Evolutionary conservation across 64 coral and sea anemone genomes (phyloP), one percentile per base, ranked within the genome.

Genomic region (Hydrozoanthus tunicans): DNA sequence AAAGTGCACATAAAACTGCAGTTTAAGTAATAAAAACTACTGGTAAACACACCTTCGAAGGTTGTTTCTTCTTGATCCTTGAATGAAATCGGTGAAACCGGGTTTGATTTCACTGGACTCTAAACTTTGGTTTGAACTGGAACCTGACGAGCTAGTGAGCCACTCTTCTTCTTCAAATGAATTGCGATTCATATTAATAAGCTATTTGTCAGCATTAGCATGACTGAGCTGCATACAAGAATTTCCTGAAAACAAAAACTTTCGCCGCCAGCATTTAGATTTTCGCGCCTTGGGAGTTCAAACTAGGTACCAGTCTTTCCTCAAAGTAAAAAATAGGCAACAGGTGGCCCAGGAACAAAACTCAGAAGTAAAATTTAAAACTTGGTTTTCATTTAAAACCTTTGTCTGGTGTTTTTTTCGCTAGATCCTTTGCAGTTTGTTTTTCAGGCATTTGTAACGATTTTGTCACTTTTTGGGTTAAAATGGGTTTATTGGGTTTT

Each of bases 121-220:
- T 43, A 43, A 43, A 60, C 7, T 59, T 6, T 53, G 59, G 78
- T 12, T 59, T 20, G 79, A 81, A 81, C 79, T 81, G 15, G 58
- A 27, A 74, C 51, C 71, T 26, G 55, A n/a, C 10, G 77, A 81
- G 7, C 56, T 81, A 11, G 58, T 81, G 9, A 1, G 23, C 79
- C 79, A 81, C 58, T 26, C 43, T 27, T 81, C 79, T 62, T 10
- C 58, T 81, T 60, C 23, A 81, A 60, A 8, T 62, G 11, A 55
- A 7, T 81, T 26, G 58, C 8, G 13, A 81, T 26, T 25, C 61
- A 60, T 58, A 81, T 60, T n/a, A 55, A 81, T 81, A 62, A n/a
- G 58, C 79, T 60, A 81, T 60, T 58, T 60, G 58, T 81, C 61
- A n/a, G 4, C 58, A 81, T 79, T 59, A 81, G n/a, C 58, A 81